Evolutionary conservation across 2,888 invertebrate species (phyloP), one percentile per base, ranked within the genome.

Genomic region (Magallana nippona): DNA sequence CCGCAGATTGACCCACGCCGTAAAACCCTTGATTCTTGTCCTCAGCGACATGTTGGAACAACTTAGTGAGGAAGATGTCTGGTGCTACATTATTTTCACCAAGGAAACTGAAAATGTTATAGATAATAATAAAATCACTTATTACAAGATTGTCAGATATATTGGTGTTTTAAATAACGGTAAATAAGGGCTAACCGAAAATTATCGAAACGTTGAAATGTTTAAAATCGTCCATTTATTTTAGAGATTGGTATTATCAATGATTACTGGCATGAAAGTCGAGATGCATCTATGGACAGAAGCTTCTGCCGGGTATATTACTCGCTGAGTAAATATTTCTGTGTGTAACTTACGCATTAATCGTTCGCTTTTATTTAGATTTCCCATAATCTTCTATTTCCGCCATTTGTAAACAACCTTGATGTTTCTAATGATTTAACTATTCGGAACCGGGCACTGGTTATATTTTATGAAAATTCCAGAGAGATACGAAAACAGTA

Each of bases 1-100:
- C 8, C 94, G 88, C 60, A 94, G 89, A 87, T 94, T 94, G 55
- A 94, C 92, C 94, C 94, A 94, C 71, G 93, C 92, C 55, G 94
- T 94, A 87, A 92, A 92, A 2, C 94, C 94, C 57, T 91, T 91
- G 55, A 94, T 94, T 55, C 91, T 89, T 5, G 93, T 93, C 83
- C 92, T 87, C 86, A 93, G 85, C 19, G 93, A 94, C 93, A 93
- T 94, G 32, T 17, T 44, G 71, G 27, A 32, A 13, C 15, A 3
- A 44, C 44, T 44, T 44, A 44, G 8, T 22, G 5, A 71, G 22
- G 15, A 27, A 8, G 27, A 10, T 22, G 13, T 22, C 15, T 11
- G 15, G 27, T 27, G 32, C 63, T 63, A 63, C 63, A 63, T 63
- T 22, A 27, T 71, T 27, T 13, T 15, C 17, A 2, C 15, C 13